Conservation (phyloP, 2,113 vertebrate species). For the Varanus salvator region DNA sequence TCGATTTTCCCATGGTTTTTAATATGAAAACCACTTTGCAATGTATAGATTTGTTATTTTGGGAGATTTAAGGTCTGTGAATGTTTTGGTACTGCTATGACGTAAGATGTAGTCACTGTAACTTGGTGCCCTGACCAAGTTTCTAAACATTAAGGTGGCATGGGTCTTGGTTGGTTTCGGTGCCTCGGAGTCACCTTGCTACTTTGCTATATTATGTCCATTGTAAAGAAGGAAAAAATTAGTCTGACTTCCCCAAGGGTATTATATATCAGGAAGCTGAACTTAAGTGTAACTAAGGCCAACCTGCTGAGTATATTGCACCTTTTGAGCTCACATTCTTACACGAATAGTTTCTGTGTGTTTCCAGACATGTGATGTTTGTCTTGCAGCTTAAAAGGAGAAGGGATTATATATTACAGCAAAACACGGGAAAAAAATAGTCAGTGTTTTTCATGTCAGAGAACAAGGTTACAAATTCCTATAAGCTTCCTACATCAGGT, state of each 20-base stretch:
- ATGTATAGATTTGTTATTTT: too few species aligned
- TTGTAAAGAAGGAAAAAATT: not conserved
- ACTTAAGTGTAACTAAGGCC: not conserved
- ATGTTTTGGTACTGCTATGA: too few species aligned
- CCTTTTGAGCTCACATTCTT: not conserved
- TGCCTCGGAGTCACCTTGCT: not conserved
- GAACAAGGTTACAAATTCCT: not conserved
- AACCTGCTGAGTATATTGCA: not conserved
- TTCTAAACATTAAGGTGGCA: not conserved
- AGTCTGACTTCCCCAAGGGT: not conserved
- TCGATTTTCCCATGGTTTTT: too few species aligned
- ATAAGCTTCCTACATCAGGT: not conserved
- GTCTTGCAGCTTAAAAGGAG: not conserved
- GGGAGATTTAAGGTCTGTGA: too few species aligned
- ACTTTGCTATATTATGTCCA: not conserved
- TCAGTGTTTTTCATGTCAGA: not conserved
- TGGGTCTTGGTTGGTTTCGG: not conserved
- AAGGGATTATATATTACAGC: not conserved
- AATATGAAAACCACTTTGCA: too few species aligned
- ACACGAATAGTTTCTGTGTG: not conserved
- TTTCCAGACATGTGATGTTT: slow-evolving; percentile 15
- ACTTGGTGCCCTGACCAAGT: too few species aligned
- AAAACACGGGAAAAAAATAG: not conserved
- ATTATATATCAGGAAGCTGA: not conserved
- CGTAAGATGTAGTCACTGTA: too few species aligned